Evolutionary conservation across 2,113 vertebrate species (phyloP), one percentile per base, ranked within the genome.

Genomic region (Mirounga angustirostris): DNA sequence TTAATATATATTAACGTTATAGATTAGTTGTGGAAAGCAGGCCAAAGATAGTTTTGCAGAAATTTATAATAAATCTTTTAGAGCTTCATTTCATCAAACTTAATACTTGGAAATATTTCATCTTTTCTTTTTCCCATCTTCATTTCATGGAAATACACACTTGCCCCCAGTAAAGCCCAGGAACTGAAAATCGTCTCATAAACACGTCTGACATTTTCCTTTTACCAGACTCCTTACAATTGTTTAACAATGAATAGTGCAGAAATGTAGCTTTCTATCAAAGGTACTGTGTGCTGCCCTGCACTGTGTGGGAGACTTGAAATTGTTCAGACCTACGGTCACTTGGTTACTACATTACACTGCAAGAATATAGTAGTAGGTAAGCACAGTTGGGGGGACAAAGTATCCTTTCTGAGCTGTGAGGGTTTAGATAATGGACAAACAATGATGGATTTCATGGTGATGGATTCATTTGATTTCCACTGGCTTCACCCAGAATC

Each of bases 391-490:
- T 0, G 0, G 36, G 14, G 28, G n/a, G 46, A 74, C 91, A 95
- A 69, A 97, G 93, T 16, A 52, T 65, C 90, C 65, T 93, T 94
- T 82, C 91, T 98, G 15, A 94, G 69, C 89, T 95, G 80, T 79
- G 36, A 85, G 95, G 11, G 83, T 61, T 76, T 89, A 96, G 79
- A 97, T 93, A 98, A 97, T 36, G 78, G 96, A 93, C 43, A 82
- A 84, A 93, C 96, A 92, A 43, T 96, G 0, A 0, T 85, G 83
- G 92, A 94, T 89, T 95, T 97, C 95, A 89, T 11, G 16, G 95
- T 91, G 85, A 88, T 85, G 94, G 78, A 80, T 95, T 76, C 90
- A 97, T 94, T 71, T 84, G 59, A 97, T 74, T 91, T 91, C 67
- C 84, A 63, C 74, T 24, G 65, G 69, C 52, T 92, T 96, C 67